Base-by-base conservation (phyloP, 2,797 vertebrate species). In the Podarcis siculus region DNA sequence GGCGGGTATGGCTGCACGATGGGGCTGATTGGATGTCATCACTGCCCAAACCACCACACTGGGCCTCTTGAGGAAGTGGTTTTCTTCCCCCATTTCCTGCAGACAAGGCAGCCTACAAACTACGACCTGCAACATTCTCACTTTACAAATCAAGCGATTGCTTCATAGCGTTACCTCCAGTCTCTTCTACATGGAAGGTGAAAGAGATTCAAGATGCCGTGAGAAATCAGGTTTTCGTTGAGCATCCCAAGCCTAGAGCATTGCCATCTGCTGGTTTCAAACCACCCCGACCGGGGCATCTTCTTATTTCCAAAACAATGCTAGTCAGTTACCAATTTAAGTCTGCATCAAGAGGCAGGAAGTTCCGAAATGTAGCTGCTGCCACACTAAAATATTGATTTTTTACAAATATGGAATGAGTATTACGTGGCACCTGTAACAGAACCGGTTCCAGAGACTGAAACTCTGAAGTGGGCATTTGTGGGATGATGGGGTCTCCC, bases 21-120 rank as follows among this genome's bases (percentile, higher is more conserved):
- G 15, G 13, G 4, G 1, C 66, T 35, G 3, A 17, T 25, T n/a
- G 39, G 5, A 39, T 58, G 83, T 77, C 35, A 32, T 75, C 27
- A n/a, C 55, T 69, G 61, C 27, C 79, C 13, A n/a, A 66, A 27
- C 32, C 25, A 17, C 21, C 67, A 30, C 19, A 30, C 75, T 71
- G 27, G 58, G 69, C 69, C 69, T 49, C 85, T 75, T 85, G 78
- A 73, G 88, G 88, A 89, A 89, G 88, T 89, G 88, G 71, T 86
- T 89, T 85, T 73, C 58, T 45, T 30, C 49, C 82, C 61, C 77
- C 78, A 45, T 85, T 89, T 89, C 88, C 88, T 82, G 83, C 15
- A 35, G 27, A 25, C 58, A 67, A 27, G 12, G 69, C 49, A 32
- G 49, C n/a, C 3, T 25, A 64, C 30, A 42, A 86, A 72, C 35